Evolutionary conservation across 2,113 vertebrate species (phyloP), one percentile per base, ranked within the genome.

Genomic region (Uropsilus gracilis): DNA sequence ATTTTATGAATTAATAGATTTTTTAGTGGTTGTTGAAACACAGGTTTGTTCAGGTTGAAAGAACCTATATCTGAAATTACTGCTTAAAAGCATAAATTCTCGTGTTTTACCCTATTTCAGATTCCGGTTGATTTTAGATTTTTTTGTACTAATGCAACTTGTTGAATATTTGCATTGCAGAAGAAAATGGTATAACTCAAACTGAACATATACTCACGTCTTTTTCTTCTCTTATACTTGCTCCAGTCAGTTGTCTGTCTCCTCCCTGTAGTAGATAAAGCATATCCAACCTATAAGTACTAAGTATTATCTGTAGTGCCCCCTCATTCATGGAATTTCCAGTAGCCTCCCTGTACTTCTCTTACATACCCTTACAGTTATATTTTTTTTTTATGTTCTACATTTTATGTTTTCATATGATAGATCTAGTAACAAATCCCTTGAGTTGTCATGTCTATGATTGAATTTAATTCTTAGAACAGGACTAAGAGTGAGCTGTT

Each of bases 391-490:
- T n/a, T n/a, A n/a, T n/a, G 14, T 24, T 75, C 34, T 85, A 6
- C 1, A 39, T 55, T 90, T 86, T 48, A 68, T 32, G 14, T 17
- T 72, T 96, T 93, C 57, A 76, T 72, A 42, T 48, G 59, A 44
- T 71, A 53, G 37, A 39, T 50, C 20, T 81, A 7, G 46, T 34
- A 83, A 53, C 55, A 82, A 89, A 63, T 75, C 55, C 8, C 11
- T 71, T 86, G 30, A 76, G 16, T 0, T 68, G 4, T n/a, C 69
- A 1, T 78, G 42, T 71, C 50, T 87, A 37, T 57, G 91, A 64
- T 69, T 91, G 32, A 86, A 63, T 61, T 92, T 81, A 94, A 55
- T 80, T 50, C n/a, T 76, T 39, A 88, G 53, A 83, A 78, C 61
- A 89, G 44, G 30, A 14, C 39, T 71, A 50, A 24, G 57, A 73